These are phyloP conservation scores for Pundamilia nyererei DNA, from an alignment of 2,113 vertebrate genomes.

Conservation along the genomic window DNA sequence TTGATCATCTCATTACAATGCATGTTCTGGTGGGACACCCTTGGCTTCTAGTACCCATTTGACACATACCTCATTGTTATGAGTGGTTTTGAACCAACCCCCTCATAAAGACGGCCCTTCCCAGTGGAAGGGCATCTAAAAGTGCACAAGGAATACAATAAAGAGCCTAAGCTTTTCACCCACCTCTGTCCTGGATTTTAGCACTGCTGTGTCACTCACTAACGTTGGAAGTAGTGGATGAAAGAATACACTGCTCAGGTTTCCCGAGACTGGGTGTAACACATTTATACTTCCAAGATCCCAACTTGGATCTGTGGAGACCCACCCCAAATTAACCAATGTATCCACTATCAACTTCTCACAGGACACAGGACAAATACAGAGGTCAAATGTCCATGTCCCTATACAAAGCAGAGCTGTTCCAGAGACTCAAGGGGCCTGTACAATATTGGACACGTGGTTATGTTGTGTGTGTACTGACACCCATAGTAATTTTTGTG, in stretches of 20 bases:
- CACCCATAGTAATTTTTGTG: not conserved
- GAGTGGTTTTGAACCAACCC: not conserved
- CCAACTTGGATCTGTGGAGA: not conserved
- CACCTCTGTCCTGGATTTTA: not conserved
- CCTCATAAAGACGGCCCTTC: not conserved
- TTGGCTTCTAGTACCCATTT: not conserved
- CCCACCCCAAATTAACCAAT: not conserved
- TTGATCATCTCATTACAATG: not conserved
- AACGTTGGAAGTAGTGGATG: not conserved
- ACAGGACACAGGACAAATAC: not conserved
- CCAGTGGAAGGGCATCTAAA: not conserved
- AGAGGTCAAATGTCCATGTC: not conserved
- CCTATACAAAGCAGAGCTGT: not conserved
- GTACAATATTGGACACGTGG: not conserved
- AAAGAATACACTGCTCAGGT: not conserved
- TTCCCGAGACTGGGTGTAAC: not conserved
- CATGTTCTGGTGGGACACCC: not conserved
- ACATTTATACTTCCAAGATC: not conserved
- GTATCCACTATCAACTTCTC: not conserved
- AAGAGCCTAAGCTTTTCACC: not conserved
- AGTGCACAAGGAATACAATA: not conserved
- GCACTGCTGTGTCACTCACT: not conserved
- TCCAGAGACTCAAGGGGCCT: not conserved
- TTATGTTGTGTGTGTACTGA: not conserved
- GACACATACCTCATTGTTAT: not conserved